A percentile compares a stretch with the other conserved stretches of the same genome.
Evolutionary conservation across 2,797 vertebrate genomes (phyloP).

Genomic region (Danio choprae): DNA sequence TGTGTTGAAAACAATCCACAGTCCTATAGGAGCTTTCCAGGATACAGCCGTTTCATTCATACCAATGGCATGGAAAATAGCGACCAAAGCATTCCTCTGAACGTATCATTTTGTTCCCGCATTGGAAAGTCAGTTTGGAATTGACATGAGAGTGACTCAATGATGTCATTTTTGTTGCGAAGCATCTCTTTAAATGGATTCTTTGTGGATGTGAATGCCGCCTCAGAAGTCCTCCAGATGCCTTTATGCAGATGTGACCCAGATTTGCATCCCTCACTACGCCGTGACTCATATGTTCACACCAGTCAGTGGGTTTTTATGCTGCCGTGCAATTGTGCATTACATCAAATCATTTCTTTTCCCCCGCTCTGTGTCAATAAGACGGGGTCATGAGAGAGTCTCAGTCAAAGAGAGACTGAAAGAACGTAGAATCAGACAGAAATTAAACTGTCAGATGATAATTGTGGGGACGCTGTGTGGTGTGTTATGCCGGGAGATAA

Average conservation of each 20-base stretch:
- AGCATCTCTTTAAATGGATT: conserved; percentile 1
- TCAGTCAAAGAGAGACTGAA: conserved; percentile 45
- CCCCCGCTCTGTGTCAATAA: conserved; percentile 39
- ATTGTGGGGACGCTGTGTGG: conserved; percentile 34
- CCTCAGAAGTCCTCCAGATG: not conserved
- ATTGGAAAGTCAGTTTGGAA: not conserved
- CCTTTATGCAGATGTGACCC: conserved; percentile 23
- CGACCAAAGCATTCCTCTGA: not conserved
- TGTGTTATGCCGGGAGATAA: conserved; percentile 44
- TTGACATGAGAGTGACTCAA: conserved; percentile 1
- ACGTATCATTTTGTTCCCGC: not conserved
- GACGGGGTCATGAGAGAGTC: conserved; percentile 36
- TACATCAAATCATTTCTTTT: conserved; percentile 36
- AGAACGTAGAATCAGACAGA: conserved; percentile 29
- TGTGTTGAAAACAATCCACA: no score
- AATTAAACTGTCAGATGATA: conserved; percentile 45
- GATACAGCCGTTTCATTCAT: no score
- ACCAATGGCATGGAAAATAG: no score
- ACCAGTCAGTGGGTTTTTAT: not conserved
- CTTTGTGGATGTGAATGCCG: conserved; percentile 19
- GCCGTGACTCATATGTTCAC: not conserved
- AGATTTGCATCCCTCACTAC: conserved; percentile 21
- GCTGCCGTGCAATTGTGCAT: conserved; percentile 33
- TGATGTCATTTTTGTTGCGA: not conserved
- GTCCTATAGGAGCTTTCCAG: no score